These are phyloP conservation scores for Aramus guarauna DNA, from an alignment of 2,113 vertebrate genomes.

Conservation along the genomic window DNA sequence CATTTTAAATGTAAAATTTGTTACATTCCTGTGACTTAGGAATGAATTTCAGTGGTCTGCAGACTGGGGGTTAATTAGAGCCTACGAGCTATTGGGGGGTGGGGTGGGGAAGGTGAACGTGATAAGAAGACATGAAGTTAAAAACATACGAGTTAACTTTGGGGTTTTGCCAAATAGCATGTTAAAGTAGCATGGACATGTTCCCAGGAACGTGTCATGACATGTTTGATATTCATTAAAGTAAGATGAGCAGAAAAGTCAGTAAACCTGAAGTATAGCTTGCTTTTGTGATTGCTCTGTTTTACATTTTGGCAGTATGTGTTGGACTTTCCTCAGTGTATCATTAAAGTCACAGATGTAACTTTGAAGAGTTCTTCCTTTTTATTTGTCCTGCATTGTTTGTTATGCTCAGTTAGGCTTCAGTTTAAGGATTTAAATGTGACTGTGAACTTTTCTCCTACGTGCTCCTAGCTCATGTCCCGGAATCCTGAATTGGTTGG, in stretches of 20 bases:
- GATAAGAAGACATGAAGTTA: not conserved
- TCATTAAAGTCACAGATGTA: slow-evolving; percentile 19
- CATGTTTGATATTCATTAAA: not conserved
- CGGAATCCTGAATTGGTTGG: not conserved
- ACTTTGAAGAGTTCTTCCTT: not conserved
- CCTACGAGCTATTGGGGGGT: not conserved
- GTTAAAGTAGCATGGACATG: not conserved
- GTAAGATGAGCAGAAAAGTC: not conserved
- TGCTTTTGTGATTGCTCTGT: not conserved
- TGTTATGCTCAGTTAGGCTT: not conserved
- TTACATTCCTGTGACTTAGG: not conserved
- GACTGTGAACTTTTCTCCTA: not conserved
- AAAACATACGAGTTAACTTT: not conserved
- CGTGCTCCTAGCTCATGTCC: not conserved
- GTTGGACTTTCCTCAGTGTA: too few species aligned
- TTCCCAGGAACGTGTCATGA: not conserved
- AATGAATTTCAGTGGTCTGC: not conserved
- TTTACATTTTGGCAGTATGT: not conserved
- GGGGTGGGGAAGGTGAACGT: not conserved
- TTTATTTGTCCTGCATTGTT: not conserved
- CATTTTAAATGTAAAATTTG: not conserved
- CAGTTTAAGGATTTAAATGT: not conserved
- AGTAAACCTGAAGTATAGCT: not conserved
- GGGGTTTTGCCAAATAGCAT: not conserved
- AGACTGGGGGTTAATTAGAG: not conserved